Base-by-base conservation (phyloP, 2,888 invertebrate genomes). In the Mycogona germanica region DNA sequence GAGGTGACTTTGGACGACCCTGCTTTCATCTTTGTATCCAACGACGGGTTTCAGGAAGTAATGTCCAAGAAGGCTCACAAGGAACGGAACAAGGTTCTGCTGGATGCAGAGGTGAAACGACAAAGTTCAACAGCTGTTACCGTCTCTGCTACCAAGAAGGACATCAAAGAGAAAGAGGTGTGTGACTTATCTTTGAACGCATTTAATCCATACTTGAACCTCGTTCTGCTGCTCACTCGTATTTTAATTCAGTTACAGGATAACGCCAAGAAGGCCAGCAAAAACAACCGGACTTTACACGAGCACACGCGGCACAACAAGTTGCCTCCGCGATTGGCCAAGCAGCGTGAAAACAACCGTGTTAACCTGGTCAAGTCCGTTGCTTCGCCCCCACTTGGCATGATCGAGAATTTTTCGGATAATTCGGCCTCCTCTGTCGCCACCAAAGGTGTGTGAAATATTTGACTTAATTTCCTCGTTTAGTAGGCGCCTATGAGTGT, bases 1-100 rank as follows among this genome's bases (percentile, higher is more conserved):
- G 74, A 66, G 65, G 72, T 65, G 61, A 71, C 64, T 63, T 69
- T 64, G 61, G 71, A 66, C 62, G 73, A 72, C 62, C 68, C 72
- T 51, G 66, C 66, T 51, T 69, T 69, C 60, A 61, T 69, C 52
- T 69, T 66, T 62, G 71, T 70, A 60, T 66, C 61, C 29, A 60
- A 61, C 56, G 74, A 74, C 63, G 85, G 84, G 47, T 87, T 88
- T 70, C 85, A 86, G 70, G 87, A 88, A 68, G 88, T 87, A 6
- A 78, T 84, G 55, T 85, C 83, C 53, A 84, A 84, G 68, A 86
- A 85, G 66, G 78, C 76, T 61, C 78, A 78, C 0, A 82, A 82
- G 62, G 82, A 65, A 56, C 57, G 62, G 28, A 67, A 69, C 48
- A 69, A 69, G 59, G 66, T 65, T 25, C 41, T 52, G 14, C 62